Evolutionary conservation across 2,888 invertebrate genomes (phyloP), one percentile per base, ranked within the genome.

Genomic region (Geophilus truncorum): DNA sequence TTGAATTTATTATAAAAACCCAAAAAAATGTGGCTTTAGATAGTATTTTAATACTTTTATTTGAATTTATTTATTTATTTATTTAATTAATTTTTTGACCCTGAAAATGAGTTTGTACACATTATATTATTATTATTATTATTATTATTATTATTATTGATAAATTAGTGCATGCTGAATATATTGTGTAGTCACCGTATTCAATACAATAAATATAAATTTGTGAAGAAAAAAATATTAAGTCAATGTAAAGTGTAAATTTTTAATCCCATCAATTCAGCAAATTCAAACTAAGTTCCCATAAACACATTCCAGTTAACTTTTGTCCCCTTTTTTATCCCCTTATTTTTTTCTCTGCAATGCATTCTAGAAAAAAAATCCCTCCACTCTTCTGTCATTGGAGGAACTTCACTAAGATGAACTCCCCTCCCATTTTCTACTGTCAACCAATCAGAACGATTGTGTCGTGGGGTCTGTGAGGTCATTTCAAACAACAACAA

Each of bases 401-500:
- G 62, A 62, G 62, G 23, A 62, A 62, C 23, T 62, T 62, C 10
- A 62, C 10, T 62, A 62, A 62, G 62, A 62, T 62, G 62, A 62
- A 62, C 62, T 62, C 62, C 62, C 62, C 62, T 62, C 62, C 62
- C 62, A 62, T 62, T 62, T 62, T 62, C 62, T 7, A 62, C 62
- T 62, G 62, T 62, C 62, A 62, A 62, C 62, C 62, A 62, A 62
- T 62, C 62, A 62, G 62, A 62, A 23, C 62, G 62, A 62, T 62
- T 62, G 62, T 62, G 62, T 62, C 62, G 62, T 25, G 62, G 25
- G 57, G 62, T 62, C 62, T 62, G 62, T 62, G 62, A 62, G 62
- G 62, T 62, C 62, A 62, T 62, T 62, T 62, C 62, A 62, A 62
- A 62, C 62, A 62, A 62, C 62, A 62, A 62, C 62, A 62, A 62